Evolutionary conservation across 2,888 invertebrate genomes (phyloP).

Genomic region (Atrina japonica): DNA sequence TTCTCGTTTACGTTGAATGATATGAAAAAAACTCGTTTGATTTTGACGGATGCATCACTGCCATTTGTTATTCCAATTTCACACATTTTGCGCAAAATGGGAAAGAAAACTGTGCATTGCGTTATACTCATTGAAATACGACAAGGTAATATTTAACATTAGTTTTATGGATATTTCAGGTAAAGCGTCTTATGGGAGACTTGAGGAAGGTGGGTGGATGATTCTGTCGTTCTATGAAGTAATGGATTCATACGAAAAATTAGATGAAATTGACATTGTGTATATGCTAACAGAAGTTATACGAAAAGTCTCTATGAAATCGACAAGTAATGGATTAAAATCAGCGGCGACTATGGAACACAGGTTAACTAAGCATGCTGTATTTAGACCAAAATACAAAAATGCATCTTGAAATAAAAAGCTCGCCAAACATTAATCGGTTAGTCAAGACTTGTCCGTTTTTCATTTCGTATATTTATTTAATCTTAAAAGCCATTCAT

Average conservation of each 20-base stretch:
- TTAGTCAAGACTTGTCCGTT: background rate
- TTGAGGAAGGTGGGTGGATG: constrained; percentile 8
- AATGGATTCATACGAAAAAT: background rate
- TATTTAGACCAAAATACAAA: constrained; percentile 14
- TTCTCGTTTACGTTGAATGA: too few species aligned
- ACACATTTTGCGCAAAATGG: too few species aligned
- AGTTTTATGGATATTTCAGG: background rate
- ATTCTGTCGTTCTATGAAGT: background rate
- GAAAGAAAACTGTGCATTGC: too few species aligned
- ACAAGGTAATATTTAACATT: too few species aligned
- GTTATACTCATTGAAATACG: too few species aligned
- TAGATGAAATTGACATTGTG: background rate
- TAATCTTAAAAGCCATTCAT: too few species aligned
- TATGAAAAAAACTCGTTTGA: too few species aligned
- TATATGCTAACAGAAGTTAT: background rate
- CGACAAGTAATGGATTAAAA: background rate
- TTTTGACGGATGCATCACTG: too few species aligned
- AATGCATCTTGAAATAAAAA: background rate
- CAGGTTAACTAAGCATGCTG: constrained; percentile 5
- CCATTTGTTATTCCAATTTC: too few species aligned
- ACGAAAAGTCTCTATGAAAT: background rate
- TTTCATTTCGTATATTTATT: too few species aligned
- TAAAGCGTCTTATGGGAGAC: constrained; percentile 4
- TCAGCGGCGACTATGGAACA: constrained; percentile 11
- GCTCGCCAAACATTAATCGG: too few species aligned